Base-by-base conservation (phyloP, 2,888 invertebrate genomes). In the Acholoe squamosa region DNA sequence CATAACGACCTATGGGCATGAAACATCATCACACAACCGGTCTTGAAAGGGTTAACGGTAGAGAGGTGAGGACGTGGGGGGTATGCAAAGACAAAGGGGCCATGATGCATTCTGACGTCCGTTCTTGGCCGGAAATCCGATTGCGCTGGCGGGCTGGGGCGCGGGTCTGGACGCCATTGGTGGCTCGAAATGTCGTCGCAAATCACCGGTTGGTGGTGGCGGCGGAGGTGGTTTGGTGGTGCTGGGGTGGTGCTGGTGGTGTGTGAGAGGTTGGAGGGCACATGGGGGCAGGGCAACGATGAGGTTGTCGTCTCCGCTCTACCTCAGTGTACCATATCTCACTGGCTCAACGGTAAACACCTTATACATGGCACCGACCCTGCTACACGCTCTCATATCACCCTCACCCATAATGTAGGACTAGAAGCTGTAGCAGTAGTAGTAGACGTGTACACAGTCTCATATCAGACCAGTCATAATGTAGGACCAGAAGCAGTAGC, bases 1-100 rank as follows among this genome's bases (percentile, higher is more conserved):
- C n/a, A n/a, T n/a, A n/a, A n/a, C n/a, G n/a, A n/a, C n/a, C n/a
- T n/a, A n/a, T n/a, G n/a, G n/a, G n/a, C n/a, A n/a, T n/a, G n/a
- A n/a, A n/a, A n/a, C n/a, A n/a, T n/a, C n/a, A n/a, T n/a, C n/a
- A n/a, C n/a, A n/a, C n/a, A n/a, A n/a, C n/a, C n/a, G n/a, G n/a
- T n/a, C n/a, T n/a, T n/a, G n/a, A n/a, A n/a, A n/a, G n/a, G n/a
- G n/a, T n/a, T n/a, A n/a, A n/a, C n/a, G 5, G 43, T 10, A 10
- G 43, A 10, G 43, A 7, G 43, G 43, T 10, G 43, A 10, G 43
- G 43, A 10, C 5, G 43, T 3, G 43, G 43, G 43, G 43, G 10
- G 43, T 25, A 43, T 80, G 22, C 80, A 43, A 43, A 80, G 80
- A 80, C 80, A 80, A 80, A 80, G 43, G 80, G 80, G 43, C 80